Base-by-base conservation (phyloP, 2,797 vertebrate species). In the Apogon hyalosoma region DNA sequence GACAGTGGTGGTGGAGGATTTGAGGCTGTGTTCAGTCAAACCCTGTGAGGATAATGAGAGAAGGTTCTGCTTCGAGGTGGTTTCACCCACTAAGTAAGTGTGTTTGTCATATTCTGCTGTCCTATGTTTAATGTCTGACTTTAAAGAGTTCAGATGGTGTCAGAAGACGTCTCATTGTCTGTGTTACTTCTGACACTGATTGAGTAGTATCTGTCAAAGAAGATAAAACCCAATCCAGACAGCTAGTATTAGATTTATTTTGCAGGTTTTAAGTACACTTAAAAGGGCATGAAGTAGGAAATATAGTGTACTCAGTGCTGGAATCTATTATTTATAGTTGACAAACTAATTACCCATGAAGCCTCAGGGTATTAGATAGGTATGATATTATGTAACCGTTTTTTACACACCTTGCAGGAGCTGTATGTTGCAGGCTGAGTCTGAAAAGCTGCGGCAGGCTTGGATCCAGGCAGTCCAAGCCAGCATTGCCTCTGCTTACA, bases 401-500 rank as follows among this genome's bases (percentile, higher is more conserved):
- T 9, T 62, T 10, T 68, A 4, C 56, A 14, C 49, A 15, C 47
- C 11, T 24, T 72, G 0, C 77, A 99, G 98, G 94, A 99, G 96
- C 93, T 99, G 97, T 77, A 98, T 98, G 96, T 89, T 99, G 62
- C 98, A 99, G 90, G 98, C 98, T 0, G 98, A 99, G 84, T 98
- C 97, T 0, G 97, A 99, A 92, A 98, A 96, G 90, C 94, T 99
- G 40, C 93, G 97, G 0, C 96, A 98, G 87, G 95, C 96, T 10
- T 99, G 98, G 98, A 98, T 99, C 63, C 97, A 97, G 77, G 97
- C 98, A 0, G 97, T 99, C 6, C 98, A 99, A 70, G 97, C 97
- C 2, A 98, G 97, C 94, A 99, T 99, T 0, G 98, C 97, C 43
- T 98, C 97, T 0, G 98, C 98, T 0, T 99, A 98, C 90, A 93